Evolutionary conservation across 2,888 invertebrate species (phyloP), one percentile per base, ranked within the genome.

Genomic region (Yponomeuta sedellus): DNA sequence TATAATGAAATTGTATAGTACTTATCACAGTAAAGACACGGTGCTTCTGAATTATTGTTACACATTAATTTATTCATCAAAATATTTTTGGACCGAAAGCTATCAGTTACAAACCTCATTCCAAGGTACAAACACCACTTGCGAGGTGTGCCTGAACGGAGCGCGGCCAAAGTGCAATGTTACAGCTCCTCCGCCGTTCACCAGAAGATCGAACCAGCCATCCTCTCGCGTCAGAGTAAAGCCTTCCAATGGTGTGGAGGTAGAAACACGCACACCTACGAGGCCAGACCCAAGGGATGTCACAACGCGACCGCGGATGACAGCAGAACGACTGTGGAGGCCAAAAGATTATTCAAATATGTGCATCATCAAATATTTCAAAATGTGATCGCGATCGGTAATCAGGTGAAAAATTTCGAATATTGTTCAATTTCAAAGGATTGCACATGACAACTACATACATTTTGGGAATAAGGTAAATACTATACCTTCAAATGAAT

Each of bases 151-250:
- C 70, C 96, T 94, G 87, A 98, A 98, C 1, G 97, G 97, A 59
- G 97, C 95, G 68, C 97, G 93, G 67, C 98, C 98, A 80, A 99
- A 99, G 81, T 98, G 97, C 65, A 99, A 89, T 0, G 97, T 98
- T 2, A 99, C 97, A 0, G 98, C 97, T 0, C 98, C 98, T 0
- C 99, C 99, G n/a, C 99, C 99, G 85, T 99, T 99, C 19, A 99
- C 99, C 79, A 99, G 93, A 65, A 99, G 93, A 89, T 99, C 99
- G 91, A 99, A 99, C 97, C 97, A 97, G 64, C 97, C 97, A 75
- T 97, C 97, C 72, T 97, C 97, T 68, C 97, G 92, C 3, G 98
- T 97, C 68, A 98, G 86, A 0, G 99, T 99, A 88, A 98, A 98
- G 16, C 99, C 99, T 92, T 98, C 98, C 64, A 97, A 92, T n/a